phyloP scores from a whole-genome alignment of 2,113 vertebrate genomes.

The Hyperopisus bebe region DNA sequence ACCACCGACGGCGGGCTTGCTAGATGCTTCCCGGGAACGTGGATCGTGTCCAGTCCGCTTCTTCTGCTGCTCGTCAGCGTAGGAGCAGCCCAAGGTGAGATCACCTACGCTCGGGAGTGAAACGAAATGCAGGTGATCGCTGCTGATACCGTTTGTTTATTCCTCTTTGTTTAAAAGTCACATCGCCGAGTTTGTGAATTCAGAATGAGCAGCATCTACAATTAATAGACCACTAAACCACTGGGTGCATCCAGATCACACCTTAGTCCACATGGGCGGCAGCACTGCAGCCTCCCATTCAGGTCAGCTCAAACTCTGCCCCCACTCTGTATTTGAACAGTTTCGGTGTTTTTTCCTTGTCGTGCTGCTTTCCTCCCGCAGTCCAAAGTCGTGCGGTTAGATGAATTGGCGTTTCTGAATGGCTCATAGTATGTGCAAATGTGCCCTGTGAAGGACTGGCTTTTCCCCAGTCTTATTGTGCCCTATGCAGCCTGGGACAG shows the following conservation, averaged over 20 bases:
- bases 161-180: constrained; percentile 14
- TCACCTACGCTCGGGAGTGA: not conserved
- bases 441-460: not conserved
- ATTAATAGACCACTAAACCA: not conserved
- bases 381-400: not conserved
- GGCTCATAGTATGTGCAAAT: not conserved
- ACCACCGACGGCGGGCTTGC: constrained; percentile 63
- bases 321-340: not conserved
- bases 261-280: not conserved
- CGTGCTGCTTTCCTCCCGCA: not conserved
- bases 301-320: not conserved
- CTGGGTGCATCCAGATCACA: not conserved
- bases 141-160: constrained; percentile 30
- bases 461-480: not conserved
- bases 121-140: not conserved
- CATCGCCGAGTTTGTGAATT: not conserved
- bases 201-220: not conserved
- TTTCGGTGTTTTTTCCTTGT: not conserved
- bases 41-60: constrained; percentile 66
- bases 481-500: not conserved
- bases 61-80: constrained; percentile 69
- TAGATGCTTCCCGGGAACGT: constrained; percentile 66
- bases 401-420: not conserved
- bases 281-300: not conserved
- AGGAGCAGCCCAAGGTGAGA: constrained; percentile 80